Base-by-base conservation (phyloP, 2,113 vertebrate genomes). In the Plecotus auritus region DNA sequence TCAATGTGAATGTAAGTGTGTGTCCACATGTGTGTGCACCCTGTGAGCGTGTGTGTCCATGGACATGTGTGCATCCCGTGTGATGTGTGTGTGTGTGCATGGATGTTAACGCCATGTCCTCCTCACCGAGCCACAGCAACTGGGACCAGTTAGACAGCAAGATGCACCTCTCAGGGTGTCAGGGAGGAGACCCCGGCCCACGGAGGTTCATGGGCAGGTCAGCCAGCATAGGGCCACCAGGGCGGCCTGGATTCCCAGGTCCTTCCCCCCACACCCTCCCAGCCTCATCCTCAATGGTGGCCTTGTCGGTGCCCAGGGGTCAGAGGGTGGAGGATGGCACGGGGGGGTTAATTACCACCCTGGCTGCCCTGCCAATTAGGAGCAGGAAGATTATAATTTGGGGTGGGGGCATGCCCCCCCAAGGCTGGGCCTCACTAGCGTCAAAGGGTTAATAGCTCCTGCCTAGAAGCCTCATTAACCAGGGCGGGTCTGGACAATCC, bases 381-480 rank as follows among this genome's bases (percentile, higher is more conserved):
- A 45, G 88, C 69, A 91, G 80, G 86, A 96, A 90, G 88, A 89
- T 93, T 91, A 94, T 97, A 96, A 97, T 97, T 97, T 94, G 81
- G 93, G 96, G 93, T 90, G 90, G 94, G 90, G 95, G 93, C 16
- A 90, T 82, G 91, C 32, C 73, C 69, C 69, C 94, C 86, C 69
- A 40, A 83, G 82, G 85, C 78, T 80, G 76, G 77, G 83, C 59
- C 64, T 96, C 83, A 5, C 40, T 18, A 76, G 97, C 81, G 14
- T 97, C 96, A 89, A 90, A 92, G 96, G 88, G 74, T 95, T 97
- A 97, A 97, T 92, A 92, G 95, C 30, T 88, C 89, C 90, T 85
- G 47, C 88, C 40, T 22, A 87, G 95, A 95, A 96, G 95, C 97
- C 77, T 95, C 97, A 92, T 97, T 97, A 97, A 96, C 70, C 66